phyloP scores from a whole-genome alignment of 2,113 vertebrate species.

The Rissa tridactyla region DNA sequence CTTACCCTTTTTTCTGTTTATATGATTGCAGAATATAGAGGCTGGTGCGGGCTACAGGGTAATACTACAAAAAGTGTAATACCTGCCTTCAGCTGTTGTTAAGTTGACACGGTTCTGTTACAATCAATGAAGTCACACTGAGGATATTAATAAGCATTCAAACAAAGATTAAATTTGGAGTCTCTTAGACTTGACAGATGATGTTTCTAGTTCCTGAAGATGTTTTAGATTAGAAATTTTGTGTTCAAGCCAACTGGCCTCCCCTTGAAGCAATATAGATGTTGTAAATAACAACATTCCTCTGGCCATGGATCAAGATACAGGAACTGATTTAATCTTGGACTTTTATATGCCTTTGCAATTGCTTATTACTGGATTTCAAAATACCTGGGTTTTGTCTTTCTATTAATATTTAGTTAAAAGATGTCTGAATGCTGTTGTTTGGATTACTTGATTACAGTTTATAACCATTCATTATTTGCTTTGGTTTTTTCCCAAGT shows the following conservation, averaged over 20 bases:
- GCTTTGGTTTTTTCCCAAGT: background rate
- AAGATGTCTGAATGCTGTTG: background rate
- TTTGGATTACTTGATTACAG: background rate
- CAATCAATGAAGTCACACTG: background rate
- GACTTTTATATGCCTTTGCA: background rate
- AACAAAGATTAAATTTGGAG: background rate
- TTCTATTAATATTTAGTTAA: background rate
- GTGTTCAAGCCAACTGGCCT: background rate
- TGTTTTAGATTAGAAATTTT: background rate
- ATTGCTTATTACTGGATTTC: background rate
- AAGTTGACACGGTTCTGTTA: background rate
- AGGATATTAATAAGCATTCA: background rate
- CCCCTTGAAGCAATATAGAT: background rate
- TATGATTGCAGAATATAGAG: background rate
- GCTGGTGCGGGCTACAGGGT: background rate
- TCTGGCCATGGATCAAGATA: background rate
- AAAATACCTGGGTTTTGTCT: background rate
- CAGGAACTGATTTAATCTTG: background rate
- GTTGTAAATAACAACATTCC: background rate
- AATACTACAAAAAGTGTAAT: background rate
- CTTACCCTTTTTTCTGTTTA: background rate
- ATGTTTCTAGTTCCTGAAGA: background rate
- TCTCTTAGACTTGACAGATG: background rate
- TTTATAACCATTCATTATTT: background rate
- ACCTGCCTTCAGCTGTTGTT: background rate